phyloP scores from a whole-genome alignment of 2,888 invertebrate species.

The Acanthacorydalis orientalis region DNA sequence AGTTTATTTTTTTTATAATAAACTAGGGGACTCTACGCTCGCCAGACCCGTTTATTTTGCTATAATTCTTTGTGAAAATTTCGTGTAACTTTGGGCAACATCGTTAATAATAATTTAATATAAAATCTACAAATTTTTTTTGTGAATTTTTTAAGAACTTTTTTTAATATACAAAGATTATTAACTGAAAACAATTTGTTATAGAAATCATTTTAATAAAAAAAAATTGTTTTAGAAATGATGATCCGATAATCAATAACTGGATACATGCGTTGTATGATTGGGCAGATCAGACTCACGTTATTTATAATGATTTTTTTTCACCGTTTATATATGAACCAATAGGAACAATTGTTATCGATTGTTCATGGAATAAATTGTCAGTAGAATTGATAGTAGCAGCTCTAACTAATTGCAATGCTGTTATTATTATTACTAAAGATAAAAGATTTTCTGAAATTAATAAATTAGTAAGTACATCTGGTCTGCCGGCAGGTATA shows the following conservation, averaged over 20 bases:
- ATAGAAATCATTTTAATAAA: not conserved
- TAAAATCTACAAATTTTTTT: no score
- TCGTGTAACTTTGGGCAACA: no score
- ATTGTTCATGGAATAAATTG: conserved; percentile 1
- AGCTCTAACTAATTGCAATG: conserved; percentile 19
- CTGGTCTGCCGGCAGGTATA: conserved; percentile 11
- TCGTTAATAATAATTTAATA: no score
- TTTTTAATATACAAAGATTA: no score
- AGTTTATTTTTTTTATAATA: no score
- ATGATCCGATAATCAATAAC: not conserved
- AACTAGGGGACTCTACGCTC: no score
- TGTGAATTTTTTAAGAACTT: no score
- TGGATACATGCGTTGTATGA: not conserved
- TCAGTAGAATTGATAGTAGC: conserved; percentile 13
- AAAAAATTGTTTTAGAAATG: not conserved
- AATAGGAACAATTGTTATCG: conserved; percentile 16
- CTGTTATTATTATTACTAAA: conserved; percentile 16
- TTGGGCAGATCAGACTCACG: not conserved
- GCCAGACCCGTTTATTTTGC: no score
- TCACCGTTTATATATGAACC: conserved; percentile 5
- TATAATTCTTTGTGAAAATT: no score
- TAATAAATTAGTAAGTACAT: conserved; percentile 12
- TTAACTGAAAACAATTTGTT: no score
- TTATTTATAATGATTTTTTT: not conserved
- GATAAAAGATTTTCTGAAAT: conserved; percentile 8